phyloP scores from a whole-genome alignment of 92 coral and sea anemone species.

The Bergia sp. region DNA sequence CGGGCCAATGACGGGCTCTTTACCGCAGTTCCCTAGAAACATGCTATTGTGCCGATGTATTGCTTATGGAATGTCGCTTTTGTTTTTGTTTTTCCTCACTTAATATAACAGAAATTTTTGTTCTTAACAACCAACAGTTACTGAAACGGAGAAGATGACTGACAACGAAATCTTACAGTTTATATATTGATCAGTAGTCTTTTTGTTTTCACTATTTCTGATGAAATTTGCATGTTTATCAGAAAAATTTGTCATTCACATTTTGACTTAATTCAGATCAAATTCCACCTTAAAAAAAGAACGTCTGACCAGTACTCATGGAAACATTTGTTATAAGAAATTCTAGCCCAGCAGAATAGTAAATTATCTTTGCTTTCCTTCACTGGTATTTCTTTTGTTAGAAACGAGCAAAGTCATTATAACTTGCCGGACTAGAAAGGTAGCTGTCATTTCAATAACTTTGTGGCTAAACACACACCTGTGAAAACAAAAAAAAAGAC shows the following conservation, averaged over 20 bases:
- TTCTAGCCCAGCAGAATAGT: not conserved
- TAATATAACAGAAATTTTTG: not conserved
- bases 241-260: not conserved
- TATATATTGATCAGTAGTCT: not conserved
- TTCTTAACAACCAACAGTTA: not conserved
- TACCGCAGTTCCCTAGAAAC: constrained; percentile 14
- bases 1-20: no score
- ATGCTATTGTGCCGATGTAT: not conserved
- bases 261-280: not conserved
- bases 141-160: not conserved
- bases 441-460: not conserved
- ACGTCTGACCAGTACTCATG: no score
- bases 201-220: not conserved
- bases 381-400: not conserved
- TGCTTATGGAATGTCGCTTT: constrained; percentile 32
- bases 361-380: not conserved
- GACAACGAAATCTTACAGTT: not conserved
- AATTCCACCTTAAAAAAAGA: not conserved
- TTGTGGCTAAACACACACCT: constrained; percentile 9
- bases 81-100: not conserved
- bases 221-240: not conserved
- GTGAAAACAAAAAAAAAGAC: not conserved
- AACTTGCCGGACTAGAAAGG: not conserved
- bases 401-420: not conserved
- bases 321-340: not conserved